These are phyloP conservation scores for Cantharis lateralis DNA, from an alignment of 2,888 invertebrate genomes.

Conservation along the genomic window DNA sequence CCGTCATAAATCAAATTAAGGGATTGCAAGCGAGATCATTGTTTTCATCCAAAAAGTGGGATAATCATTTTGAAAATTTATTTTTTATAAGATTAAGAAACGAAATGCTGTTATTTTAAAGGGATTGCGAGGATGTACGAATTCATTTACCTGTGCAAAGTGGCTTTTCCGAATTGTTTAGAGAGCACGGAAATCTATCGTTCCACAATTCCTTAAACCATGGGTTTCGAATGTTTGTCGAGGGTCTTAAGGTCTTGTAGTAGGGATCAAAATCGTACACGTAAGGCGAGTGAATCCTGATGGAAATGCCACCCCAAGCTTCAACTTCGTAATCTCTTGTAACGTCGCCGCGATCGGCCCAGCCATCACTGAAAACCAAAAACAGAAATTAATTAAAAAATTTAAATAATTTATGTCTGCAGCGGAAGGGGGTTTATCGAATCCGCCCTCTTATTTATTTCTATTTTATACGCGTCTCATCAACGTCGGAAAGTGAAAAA, in stretches of 20 bases:
- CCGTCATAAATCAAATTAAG: background rate
- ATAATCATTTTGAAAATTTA: background rate
- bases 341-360: conserved; percentile 77
- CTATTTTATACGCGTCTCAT: background rate
- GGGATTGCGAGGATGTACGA: background rate
- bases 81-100: background rate
- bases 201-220: conserved; percentile 82
- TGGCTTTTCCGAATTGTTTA: conserved; percentile 30
- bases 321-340: conserved; percentile 68
- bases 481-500: background rate
- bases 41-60: background rate
- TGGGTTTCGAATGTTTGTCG: conserved; percentile 70
- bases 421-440: background rate
- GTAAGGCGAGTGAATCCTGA: conserved; percentile 75
- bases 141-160: background rate
- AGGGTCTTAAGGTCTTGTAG: conserved; percentile 68
- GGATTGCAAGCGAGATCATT: background rate
- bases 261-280: conserved; percentile 67
- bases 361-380: conserved; percentile 66
- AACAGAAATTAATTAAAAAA: background rate
- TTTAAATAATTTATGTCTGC: background rate
- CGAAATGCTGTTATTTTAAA: background rate
- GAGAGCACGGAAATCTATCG: conserved; percentile 67
- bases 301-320: conserved; percentile 73
- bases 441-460: background rate